phyloP scores from a whole-genome alignment of 2,113 vertebrate genomes.

The Pelusios castaneus region DNA sequence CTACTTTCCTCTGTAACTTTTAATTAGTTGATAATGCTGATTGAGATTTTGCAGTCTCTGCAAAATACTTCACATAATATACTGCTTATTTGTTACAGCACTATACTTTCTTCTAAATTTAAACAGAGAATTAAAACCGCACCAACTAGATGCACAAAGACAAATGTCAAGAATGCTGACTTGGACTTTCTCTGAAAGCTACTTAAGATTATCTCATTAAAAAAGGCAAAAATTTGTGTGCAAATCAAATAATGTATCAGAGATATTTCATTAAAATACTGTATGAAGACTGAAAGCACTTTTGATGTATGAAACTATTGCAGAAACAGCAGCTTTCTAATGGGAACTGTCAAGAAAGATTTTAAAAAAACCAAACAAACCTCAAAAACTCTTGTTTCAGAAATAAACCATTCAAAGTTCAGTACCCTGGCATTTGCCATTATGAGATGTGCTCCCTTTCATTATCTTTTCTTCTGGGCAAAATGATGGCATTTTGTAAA shows the following conservation, averaged over 20 bases:
- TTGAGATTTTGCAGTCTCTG: neutral
- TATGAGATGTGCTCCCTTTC: neutral
- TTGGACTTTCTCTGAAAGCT: conserved; percentile 46
- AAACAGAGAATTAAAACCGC: neutral
- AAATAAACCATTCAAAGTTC: neutral
- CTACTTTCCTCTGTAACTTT: conserved; percentile 12
- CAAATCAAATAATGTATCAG: conserved; percentile 37
- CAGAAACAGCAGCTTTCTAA: conserved; percentile 2
- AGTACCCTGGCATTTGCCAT: neutral
- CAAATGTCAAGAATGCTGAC: conserved; percentile 9
- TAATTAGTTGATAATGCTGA: neutral
- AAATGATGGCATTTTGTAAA: neutral
- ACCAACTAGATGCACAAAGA: conserved; percentile 5
- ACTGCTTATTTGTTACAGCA: fast-evolving
- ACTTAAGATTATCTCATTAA: conserved; percentile 57
- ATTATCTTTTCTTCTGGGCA: neutral
- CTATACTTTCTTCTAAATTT: neutral
- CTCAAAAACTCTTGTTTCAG: fast-evolving
- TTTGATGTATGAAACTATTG: conserved; percentile 7
- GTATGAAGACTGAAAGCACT: conserved; percentile 1
- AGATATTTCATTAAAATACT: conserved; percentile 48
- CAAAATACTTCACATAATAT: neutral
- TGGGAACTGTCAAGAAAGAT: neutral
- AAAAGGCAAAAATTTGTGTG: conserved; percentile 33
- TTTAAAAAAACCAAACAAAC: conserved; percentile 5